Evolutionary conservation across 92 coral and sea anemone genomes (phyloP), one percentile per base, ranked within the genome.

Genomic region (Palythoa grandis): DNA sequence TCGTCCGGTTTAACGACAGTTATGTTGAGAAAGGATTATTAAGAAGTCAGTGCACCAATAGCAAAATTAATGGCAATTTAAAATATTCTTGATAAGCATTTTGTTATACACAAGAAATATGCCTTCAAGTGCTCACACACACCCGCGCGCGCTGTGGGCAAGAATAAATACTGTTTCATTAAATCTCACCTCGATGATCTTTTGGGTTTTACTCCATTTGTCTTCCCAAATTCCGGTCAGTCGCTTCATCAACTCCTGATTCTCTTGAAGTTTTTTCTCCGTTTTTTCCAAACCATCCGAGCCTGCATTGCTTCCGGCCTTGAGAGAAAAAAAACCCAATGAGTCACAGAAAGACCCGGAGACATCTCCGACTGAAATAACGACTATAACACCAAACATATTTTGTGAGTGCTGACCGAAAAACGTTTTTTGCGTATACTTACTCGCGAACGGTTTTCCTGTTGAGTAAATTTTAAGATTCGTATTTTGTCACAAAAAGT

Each of bases 171-270:
- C 13, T 40, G 56, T 24, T 35, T 13, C 15, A 72, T 5, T 20
- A 48, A 56, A 67, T 14, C 63, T 67, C 82, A 94, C 99, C 98
- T 97, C 98, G n/a, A 97, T 97, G 13, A 97, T 88, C 78, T 93
- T 95, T 82, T 97, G 98, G 11, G 99, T 92, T 72, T 91, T 95
- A 78, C 98, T 90, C 99, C 99, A 97, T 82, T 97, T 97, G 72
- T 97, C 99, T 67, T 97, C 99, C 99, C 99, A 97, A 7, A 97
- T 95, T 1, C 99, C 99, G 12, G 99, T 97, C 67, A 97, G 90
- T 15, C 99, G 95, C 78, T 93, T 97, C 93, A 97, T 93, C 37
- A 97, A 92, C 38, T 91, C 93, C 73, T 95, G 97, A 76, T 95
- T 97, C 63, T 97, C 99, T 76, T 95, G 98, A 2, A 97, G 94